Base-by-base conservation (phyloP, 2,888 invertebrate species). In the Mythimna pallens region DNA sequence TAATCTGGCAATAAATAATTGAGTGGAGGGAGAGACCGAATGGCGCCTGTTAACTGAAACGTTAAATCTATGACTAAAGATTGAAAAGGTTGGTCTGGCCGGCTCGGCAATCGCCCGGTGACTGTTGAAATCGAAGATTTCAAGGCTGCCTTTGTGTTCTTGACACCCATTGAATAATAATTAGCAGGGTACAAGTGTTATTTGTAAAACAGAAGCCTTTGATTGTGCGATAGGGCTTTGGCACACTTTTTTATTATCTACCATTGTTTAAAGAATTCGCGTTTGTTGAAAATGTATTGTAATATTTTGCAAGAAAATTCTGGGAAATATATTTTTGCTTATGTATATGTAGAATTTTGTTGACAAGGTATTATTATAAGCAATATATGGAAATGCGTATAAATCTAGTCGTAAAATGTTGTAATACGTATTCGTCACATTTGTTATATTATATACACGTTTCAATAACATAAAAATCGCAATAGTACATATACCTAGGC, bases 91-190 rank as follows among this genome's bases (percentile, higher is more conserved):
- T 61, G 57, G 71, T 64, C 70, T 83, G 71, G 65, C 59, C 72
- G 73, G 76, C 72, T 63, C 75, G 66, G 54, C 66, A 54, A 34
- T 69, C 50, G 78, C 75, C 72, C 70, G 66, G 75, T 68, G 75
- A 77, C 82, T 88, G 86, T 87, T 86, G 89, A 88, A 90, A 91
- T 91, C 88, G 87, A 89, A 85, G 87, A 89, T 89, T 88, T 88
- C 91, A 93, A 92, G 93, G 93, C 81, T 87, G 75, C 62, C 62
- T 78, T 81, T 79, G 84, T 86, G 91, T 81, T 91, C 92, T 92
- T 92, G 92, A 93, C 92, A 92, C 83, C 88, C 85, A 89, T 92
- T 87, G 88, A 89, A 89, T 90, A 86, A 84, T 86, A 90, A 90
- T 90, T 88, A 89, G 84, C 83, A 75, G 75, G 80, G 71, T 75